Evolutionary conservation across 2,888 invertebrate species (phyloP).

Genomic region (Plusia festucae): DNA sequence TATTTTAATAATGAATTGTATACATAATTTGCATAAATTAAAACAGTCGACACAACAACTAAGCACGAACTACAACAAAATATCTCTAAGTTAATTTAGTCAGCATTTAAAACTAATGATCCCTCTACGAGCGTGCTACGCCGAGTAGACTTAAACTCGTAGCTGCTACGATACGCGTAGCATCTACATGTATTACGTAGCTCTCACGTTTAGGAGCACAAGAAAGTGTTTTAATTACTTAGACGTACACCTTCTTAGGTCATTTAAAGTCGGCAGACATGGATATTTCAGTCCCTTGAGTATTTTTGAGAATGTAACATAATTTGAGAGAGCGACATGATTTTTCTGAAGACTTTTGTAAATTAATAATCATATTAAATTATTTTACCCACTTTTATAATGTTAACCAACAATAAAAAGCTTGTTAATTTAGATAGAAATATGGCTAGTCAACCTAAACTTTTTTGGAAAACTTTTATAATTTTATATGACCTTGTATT

Average conservation of each 20-base stretch:
- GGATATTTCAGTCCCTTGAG: not conserved
- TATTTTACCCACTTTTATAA: no score
- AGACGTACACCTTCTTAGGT: constrained; percentile 31
- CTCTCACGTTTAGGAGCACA: constrained; percentile 14
- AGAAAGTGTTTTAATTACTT: constrained; percentile 48
- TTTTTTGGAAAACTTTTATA: no score
- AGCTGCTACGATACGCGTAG: constrained; percentile 40
- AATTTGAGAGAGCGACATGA: not conserved
- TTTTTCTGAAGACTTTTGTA: no score
- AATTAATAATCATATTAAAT: no score
- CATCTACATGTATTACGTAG: constrained; percentile 35
- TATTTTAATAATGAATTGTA: not conserved
- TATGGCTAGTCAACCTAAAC: no score
- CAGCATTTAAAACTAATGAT: constrained; percentile 31
- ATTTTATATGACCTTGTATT: no score
- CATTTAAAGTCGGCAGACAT: constrained; percentile 22
- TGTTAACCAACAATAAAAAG: no score
- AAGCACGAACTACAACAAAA: constrained; percentile 1
- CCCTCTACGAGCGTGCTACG: constrained; percentile 29
- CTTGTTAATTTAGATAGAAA: no score
- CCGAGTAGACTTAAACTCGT: constrained; percentile 42
- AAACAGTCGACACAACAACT: constrained; percentile 1
- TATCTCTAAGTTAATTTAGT: constrained; percentile 5
- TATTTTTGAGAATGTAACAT: not conserved
- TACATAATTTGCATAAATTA: not conserved